Evolutionary conservation across 2,797 vertebrate genomes (phyloP).

Genomic region (Thaleichthys pacificus): DNA sequence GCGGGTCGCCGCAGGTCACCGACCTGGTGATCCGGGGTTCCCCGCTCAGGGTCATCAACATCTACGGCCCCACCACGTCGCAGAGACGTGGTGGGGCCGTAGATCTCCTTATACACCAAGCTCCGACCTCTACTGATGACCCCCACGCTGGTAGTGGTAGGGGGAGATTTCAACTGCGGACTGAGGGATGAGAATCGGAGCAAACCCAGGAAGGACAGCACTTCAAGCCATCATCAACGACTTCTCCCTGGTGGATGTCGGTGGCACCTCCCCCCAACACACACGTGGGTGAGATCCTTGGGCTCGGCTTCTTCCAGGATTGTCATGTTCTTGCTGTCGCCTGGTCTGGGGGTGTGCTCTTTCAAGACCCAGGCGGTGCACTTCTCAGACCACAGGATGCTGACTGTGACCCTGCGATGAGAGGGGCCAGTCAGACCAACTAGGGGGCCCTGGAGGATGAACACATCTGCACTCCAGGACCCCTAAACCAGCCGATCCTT

Average conservation of each 20-base stretch:
- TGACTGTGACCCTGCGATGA: no score
- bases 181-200: background rate
- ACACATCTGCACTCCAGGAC: no score
- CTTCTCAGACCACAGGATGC: no score
- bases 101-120: no score
- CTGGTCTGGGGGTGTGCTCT: background rate
- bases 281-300: background rate
- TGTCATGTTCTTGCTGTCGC: background rate
- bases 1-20: no score
- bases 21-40: no score
- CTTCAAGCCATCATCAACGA: background rate
- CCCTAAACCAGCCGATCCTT: no score
- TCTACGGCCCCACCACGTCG: slow-evolving; percentile 3
- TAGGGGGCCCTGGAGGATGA: no score
- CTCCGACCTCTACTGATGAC: slow-evolving; percentile 9
- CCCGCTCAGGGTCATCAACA: background rate
- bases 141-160: background rate
- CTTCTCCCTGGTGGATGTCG: background rate
- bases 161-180: background rate
- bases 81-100: no score
- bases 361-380: background rate
- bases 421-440: no score
- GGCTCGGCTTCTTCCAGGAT: background rate
- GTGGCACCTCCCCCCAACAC: background rate
- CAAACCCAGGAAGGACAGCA: background rate